phyloP scores from a whole-genome alignment of 2,797 vertebrate genomes.

The Sphenopsis melanotis region DNA sequence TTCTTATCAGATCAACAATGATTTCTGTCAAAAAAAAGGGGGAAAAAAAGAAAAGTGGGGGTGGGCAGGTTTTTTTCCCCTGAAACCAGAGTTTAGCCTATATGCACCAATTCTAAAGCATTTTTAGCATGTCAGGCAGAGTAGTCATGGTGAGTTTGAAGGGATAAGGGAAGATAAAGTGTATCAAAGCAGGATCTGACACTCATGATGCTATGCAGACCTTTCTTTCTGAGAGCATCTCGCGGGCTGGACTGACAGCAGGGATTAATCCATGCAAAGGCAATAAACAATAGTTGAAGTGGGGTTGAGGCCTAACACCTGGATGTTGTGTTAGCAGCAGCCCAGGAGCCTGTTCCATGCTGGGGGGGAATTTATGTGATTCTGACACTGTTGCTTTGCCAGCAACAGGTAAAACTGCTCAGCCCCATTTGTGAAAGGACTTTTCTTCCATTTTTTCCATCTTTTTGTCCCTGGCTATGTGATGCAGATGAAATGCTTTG shows the following conservation, averaged over 20 bases:
- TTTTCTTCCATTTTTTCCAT: not conserved
- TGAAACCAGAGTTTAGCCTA: slow-evolving; percentile 52
- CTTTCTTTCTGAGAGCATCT: slow-evolving; percentile 72
- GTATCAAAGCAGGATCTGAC: slow-evolving; percentile 75
- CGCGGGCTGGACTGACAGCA: slow-evolving; percentile 67
- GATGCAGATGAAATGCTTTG: not conserved
- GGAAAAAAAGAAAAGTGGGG: not conserved
- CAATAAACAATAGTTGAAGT: slow-evolving; percentile 67
- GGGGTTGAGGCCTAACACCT: slow-evolving; percentile 71
- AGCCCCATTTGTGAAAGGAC: not conserved
- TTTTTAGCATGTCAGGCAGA: slow-evolving; percentile 61
- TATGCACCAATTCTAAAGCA: slow-evolving; percentile 36
- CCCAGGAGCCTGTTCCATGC: not conserved
- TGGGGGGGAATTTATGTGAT: not conserved
- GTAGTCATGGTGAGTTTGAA: slow-evolving; percentile 68
- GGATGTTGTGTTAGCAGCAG: slow-evolving; percentile 43
- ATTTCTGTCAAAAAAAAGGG: slow-evolving; percentile 58
- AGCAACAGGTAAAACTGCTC: not conserved
- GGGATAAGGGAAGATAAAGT: slow-evolving; percentile 73
- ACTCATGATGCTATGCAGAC: slow-evolving; percentile 74
- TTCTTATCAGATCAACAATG: slow-evolving; percentile 74
- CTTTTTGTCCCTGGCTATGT: not conserved
- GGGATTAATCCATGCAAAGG: slow-evolving; percentile 73
- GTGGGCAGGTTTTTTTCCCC: not conserved
- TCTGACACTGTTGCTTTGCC: not conserved